Base-by-base conservation (phyloP, 92 coral and sea anemone species). In the Nematostella vectensis region DNA sequence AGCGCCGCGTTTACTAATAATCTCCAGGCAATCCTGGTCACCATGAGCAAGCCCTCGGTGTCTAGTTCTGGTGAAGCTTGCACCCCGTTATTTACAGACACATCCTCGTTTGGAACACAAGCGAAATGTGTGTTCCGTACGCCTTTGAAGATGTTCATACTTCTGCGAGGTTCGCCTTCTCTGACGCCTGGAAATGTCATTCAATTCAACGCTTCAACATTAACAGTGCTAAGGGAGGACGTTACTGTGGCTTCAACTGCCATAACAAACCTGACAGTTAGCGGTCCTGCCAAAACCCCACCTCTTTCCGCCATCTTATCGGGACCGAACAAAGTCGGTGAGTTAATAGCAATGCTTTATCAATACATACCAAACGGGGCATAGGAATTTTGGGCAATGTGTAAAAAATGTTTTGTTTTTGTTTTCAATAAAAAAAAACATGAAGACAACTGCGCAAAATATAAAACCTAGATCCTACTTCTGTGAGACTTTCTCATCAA, bases 241-340 rank as follows among this genome's bases (percentile, higher is more conserved):
- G 75, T 67, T 28, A 81, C 85, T 17, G 69, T 72, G 66, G 20
- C 42, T 28, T 58, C 47, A 8, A 6, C 68, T 40, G 81, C 70
- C 1, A 8, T 17, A 9, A 3, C 21, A 8, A 44, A 27, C 18
- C 39, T 86, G 4, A 48, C 54, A 0, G 68, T 86, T 0, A 48
- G 30, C 1, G 45, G 30, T 0, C 85, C 96, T 0, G 42, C 58
- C 10, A 50, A 43, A 2, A 45, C 76, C 11, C 64, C 57, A 16
- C 61, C 52, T 3, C 96, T 88, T 1, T 25, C 1, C 25, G 79
- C 83, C 1, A 12, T 20, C 13, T 49, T 86, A 17, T 30, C 53
- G 27, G 96, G 82, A 0, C 71, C 72, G 0, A 19, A 47, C 8
- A 21, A 25, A 25, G 61, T 76, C 36, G 95, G 95, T 80, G 31